Conservation (phyloP, 2,113 vertebrate genomes). For the Poicephalus meyeri region DNA sequence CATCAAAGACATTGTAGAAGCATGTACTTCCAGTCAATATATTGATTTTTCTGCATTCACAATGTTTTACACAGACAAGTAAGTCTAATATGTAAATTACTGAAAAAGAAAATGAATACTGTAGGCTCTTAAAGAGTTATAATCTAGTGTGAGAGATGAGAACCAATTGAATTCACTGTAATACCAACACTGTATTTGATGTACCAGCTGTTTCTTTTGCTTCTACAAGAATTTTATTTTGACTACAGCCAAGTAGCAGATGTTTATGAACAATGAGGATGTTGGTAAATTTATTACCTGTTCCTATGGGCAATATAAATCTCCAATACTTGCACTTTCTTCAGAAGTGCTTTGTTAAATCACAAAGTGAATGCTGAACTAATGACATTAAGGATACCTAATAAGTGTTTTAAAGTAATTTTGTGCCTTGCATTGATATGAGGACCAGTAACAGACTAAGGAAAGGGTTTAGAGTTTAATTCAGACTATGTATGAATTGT, state of each 20-base stretch:
- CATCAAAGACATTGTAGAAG: not conserved
- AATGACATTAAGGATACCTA: not conserved
- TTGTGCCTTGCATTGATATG: not conserved
- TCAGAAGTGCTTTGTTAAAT: not conserved
- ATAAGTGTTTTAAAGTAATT: not conserved
- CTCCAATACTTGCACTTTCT: not conserved
- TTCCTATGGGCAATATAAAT: not conserved
- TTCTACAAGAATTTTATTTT: conserved; percentile 12
- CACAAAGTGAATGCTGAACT: not conserved
- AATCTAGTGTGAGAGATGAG: not conserved
- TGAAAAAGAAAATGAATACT: not conserved
- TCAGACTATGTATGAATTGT: no score
- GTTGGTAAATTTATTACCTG: not conserved
- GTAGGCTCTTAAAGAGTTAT: not conserved
- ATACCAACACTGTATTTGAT: not conserved
- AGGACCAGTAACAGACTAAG: no score
- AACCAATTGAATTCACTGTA: conserved; percentile 10
- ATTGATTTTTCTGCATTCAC: not conserved
- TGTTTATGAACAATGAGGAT: not conserved
- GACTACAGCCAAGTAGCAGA: not conserved
- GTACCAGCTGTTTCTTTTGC: conserved; percentile 1
- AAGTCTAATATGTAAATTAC: conserved; percentile 5
- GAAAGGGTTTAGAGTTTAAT: no score
- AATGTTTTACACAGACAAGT: not conserved
- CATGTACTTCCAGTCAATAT: not conserved